Percentiles rank a stretch among this genome's conserved stretches.
phyloP scores from a whole-genome alignment of 35 echinoderm and acorn worm species.

The Ophioderma brevispina region DNA sequence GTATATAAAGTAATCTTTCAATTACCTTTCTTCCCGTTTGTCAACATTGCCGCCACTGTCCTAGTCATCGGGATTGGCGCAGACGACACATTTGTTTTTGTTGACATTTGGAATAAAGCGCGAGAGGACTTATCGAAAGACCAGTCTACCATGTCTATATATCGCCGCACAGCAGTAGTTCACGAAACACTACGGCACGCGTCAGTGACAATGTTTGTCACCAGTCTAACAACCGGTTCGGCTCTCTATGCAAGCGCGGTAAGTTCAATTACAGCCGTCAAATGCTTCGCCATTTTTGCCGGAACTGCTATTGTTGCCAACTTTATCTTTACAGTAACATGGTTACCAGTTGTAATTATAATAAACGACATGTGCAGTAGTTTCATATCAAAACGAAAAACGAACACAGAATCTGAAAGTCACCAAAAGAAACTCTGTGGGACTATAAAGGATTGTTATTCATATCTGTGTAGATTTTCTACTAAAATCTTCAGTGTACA shows the following conservation, averaged over 20 bases:
- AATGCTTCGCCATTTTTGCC: slow-evolving; percentile 79
- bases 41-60: slow-evolving; percentile 65
- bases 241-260: slow-evolving; percentile 63
- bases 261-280: slow-evolving; percentile 62
- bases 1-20: slow-evolving; percentile 64
- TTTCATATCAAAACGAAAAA: neutral
- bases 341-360: slow-evolving; percentile 71
- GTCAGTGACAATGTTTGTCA: slow-evolving; percentile 73
- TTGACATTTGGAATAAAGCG: slow-evolving; percentile 68
- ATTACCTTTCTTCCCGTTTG: slow-evolving; percentile 81
- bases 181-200: slow-evolving; percentile 68
- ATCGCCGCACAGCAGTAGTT: slow-evolving; percentile 20
- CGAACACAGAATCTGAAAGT: neutral
- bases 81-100: slow-evolving; percentile 89
- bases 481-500: neutral
- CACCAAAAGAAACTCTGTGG: neutral
- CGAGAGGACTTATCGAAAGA: neutral
- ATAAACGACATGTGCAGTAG: slow-evolving; percentile 63
- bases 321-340: slow-evolving; percentile 78
- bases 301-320: slow-evolving; percentile 74
- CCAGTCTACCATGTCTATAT: neutral
- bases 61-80: slow-evolving; percentile 83
- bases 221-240: slow-evolving; percentile 78
- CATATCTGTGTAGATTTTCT: neutral
- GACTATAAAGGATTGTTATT: neutral